A percentile compares a stretch with the other conserved stretches of the same genome.
Conservation (phyloP, 2,888 invertebrate species). For the Melanargia galathea region DNA sequence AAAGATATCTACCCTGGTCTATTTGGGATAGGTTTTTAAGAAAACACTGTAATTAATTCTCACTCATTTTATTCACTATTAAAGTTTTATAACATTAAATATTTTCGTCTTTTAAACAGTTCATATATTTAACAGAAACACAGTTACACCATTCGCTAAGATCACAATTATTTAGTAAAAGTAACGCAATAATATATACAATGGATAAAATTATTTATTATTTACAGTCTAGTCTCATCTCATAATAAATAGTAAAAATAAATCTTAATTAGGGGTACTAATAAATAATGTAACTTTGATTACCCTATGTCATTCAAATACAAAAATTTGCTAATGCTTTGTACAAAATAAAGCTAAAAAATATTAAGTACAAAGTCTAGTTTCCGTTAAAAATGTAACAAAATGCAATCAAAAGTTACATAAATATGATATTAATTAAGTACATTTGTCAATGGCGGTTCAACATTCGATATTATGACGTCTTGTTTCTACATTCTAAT, state of each 20-base stretch:
- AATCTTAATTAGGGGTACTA: slow-evolving; percentile 33
- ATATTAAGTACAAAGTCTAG: not conserved
- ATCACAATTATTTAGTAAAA: slow-evolving; percentile 72
- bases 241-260: slow-evolving; percentile 47
- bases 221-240: slow-evolving; percentile 65
- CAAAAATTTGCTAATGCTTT: slow-evolving; percentile 3
- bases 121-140: slow-evolving; percentile 42
- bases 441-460: too few relatives aligned
- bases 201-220: slow-evolving; percentile 74
- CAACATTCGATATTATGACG: too few relatives aligned
- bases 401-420: slow-evolving; percentile 9
- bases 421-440: slow-evolving; percentile 5
- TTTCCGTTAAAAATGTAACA: not conserved
- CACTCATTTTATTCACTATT: slow-evolving; percentile 70
- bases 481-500: slow-evolving; percentile 1
- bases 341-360: too few relatives aligned
- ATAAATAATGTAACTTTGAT: not conserved
- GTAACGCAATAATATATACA: slow-evolving; percentile 64
- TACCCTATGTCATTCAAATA: slow-evolving; percentile 13
- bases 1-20: too few relatives aligned
- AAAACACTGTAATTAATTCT: slow-evolving; percentile 52
- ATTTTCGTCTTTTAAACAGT: slow-evolving; percentile 46
- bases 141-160: slow-evolving; percentile 55
- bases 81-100: slow-evolving; percentile 65
- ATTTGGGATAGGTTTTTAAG: slow-evolving; percentile 1